Evolutionary conservation across 2,113 vertebrate genomes (phyloP).

Genomic region (Sarotherodon lohbergeri): DNA sequence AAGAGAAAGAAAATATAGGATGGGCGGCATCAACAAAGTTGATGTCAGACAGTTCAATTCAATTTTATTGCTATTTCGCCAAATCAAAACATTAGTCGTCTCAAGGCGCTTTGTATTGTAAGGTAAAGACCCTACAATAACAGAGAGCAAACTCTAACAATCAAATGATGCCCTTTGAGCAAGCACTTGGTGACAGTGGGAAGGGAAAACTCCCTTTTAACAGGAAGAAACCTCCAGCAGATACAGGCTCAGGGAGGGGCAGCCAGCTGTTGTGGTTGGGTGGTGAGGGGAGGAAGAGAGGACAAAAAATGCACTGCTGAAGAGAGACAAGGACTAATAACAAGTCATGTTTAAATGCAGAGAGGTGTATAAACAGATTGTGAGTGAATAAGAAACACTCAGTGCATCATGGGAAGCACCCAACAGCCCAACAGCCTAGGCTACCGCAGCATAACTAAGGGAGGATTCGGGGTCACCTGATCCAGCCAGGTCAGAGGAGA

Average conservation of each 20-base stretch:
- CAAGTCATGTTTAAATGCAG: neutral
- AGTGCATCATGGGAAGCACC: neutral
- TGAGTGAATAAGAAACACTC: neutral
- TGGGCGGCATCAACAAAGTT: neutral
- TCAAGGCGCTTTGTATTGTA: neutral
- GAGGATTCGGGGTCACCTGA: neutral
- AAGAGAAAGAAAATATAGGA: neutral
- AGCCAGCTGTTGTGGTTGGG: neutral
- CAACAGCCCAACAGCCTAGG: too few relatives aligned
- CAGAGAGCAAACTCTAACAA: neutral
- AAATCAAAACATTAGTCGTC: neutral
- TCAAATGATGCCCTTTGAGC: neutral
- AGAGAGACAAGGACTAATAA: neutral
- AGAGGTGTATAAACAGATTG: neutral
- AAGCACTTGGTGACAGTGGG: neutral
- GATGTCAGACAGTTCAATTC: neutral
- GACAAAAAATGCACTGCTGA: neutral
- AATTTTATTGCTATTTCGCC: neutral
- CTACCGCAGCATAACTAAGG: neutral
- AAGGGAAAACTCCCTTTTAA: neutral
- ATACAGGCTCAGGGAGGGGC: neutral
- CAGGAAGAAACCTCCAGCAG: fast-evolving
- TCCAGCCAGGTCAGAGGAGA: neutral
- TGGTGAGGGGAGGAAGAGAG: neutral
- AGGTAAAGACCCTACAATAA: neutral